Percentiles rank a stretch among this genome's conserved stretches.
Conservation (phyloP, 2,888 invertebrate genomes). For the Phalangium opilio region DNA sequence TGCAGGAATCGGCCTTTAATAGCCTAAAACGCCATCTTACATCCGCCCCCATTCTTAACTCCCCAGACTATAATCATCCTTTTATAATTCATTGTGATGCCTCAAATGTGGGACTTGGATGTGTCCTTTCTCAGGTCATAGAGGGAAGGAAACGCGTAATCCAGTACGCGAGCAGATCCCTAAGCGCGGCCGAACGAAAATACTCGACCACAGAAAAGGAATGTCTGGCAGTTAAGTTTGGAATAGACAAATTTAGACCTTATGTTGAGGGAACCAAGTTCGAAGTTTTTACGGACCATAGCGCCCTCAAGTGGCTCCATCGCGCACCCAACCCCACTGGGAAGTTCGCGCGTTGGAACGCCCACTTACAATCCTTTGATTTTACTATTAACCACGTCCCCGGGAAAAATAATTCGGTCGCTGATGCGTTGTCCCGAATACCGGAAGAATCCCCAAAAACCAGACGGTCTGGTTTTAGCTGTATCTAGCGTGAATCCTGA, state of each 20-base stretch:
- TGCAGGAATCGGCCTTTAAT: too few species aligned
- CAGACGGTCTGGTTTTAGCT: too few species aligned
- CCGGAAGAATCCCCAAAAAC: background rate
- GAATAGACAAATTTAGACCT: constrained; percentile 29
- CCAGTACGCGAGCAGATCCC: constrained; percentile 18
- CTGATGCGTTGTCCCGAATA: constrained; percentile 29
- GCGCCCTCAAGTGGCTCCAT: constrained; percentile 34
- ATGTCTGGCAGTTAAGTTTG: constrained; percentile 27
- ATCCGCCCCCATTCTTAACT: too few species aligned
- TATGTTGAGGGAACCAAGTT: constrained; percentile 30
- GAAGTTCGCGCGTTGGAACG: constrained; percentile 33
- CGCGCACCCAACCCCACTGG: constrained; percentile 30
- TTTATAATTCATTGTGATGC: background rate
- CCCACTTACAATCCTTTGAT: constrained; percentile 29
- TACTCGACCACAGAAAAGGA: constrained; percentile 32
- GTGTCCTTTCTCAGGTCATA: background rate
- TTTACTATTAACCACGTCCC: constrained; percentile 29
- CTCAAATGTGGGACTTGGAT: background rate
- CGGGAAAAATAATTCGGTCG: constrained; percentile 28
- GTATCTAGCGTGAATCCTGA: too few species aligned
- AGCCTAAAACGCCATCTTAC: too few species aligned
- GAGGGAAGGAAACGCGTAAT: constrained; percentile 8
- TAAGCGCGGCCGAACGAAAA: constrained; percentile 26
- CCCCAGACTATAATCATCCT: background rate
- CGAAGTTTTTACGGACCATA: constrained; percentile 32